Conservation (phyloP, 2,113 vertebrate species). For the Megaceryle torquata region DNA sequence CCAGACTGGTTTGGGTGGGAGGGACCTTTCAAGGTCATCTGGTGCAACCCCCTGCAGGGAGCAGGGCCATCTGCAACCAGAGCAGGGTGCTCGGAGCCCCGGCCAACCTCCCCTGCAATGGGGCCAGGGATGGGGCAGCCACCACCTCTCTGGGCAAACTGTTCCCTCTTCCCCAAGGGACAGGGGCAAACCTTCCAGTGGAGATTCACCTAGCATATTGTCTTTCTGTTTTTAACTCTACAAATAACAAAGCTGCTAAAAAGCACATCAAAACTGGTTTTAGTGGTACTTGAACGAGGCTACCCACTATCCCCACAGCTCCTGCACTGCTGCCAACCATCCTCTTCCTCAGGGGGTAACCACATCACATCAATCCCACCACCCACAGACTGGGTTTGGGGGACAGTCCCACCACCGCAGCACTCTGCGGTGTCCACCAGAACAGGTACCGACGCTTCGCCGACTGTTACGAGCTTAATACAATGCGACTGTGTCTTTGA, state of each 20-base stretch:
- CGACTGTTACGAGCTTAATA: fast-evolving
- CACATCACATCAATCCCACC: background rate
- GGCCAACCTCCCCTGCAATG: background rate
- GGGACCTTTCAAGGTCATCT: background rate
- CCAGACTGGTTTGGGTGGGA: background rate
- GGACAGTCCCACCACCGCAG: background rate
- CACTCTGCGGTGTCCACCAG: fast-evolving
- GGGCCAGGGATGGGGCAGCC: background rate
- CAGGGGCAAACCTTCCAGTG: background rate
- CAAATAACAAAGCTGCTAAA: background rate
- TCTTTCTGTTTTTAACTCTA: background rate
- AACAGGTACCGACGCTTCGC: background rate
- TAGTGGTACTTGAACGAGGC: too few species aligned
- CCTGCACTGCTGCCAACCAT: background rate
- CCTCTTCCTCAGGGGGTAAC: background rate
- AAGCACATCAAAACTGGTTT: background rate
- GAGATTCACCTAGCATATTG: background rate
- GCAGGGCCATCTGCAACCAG: background rate
- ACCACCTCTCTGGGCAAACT: background rate
- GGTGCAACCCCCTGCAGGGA: background rate
- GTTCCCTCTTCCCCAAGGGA: background rate
- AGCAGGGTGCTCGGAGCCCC: background rate
- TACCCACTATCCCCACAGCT: background rate
- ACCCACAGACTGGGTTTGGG: fast-evolving
- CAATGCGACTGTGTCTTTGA: fast-evolving